Conservation (phyloP, 2,797 vertebrate species). For the Lutjanus campechanus region DNA sequence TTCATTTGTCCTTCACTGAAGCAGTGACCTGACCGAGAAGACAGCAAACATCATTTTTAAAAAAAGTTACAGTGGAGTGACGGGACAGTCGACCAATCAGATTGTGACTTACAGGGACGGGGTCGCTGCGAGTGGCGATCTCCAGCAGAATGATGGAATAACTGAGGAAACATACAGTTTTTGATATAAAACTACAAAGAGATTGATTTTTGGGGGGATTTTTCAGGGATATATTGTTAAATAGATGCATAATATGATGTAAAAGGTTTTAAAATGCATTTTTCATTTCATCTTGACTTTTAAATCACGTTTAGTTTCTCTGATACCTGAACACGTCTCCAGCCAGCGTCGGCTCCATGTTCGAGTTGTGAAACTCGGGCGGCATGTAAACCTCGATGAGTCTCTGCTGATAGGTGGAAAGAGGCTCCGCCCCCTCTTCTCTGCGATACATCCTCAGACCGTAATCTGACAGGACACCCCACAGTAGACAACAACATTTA, state of each 20-base stretch:
- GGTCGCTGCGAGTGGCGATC: conserved; percentile 88
- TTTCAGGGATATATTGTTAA: too few relatives aligned
- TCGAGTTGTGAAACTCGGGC: conserved; percentile 83
- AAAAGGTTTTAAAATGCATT: too few relatives aligned
- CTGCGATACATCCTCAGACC: conserved; percentile 86
- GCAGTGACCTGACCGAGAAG: too few relatives aligned
- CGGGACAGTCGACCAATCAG: neutral
- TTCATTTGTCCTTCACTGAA: neutral
- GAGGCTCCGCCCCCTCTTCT: conserved; percentile 79
- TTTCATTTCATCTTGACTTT: too few relatives aligned
- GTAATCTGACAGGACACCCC: conserved; percentile 82
- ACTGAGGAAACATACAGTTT: conserved; percentile 71
- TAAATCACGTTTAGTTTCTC: too few relatives aligned
- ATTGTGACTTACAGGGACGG: conserved; percentile 83
- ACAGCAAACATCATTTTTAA: neutral
- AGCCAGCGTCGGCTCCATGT: conserved; percentile 81
- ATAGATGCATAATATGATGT: too few relatives aligned
- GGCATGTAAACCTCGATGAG: conserved; percentile 85
- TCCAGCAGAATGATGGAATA: conserved; percentile 91
- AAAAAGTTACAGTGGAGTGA: too few relatives aligned
- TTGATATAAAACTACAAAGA: too few relatives aligned
- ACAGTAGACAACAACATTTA: neutral
- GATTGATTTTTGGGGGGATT: too few relatives aligned
- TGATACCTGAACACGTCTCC: conserved; percentile 89
- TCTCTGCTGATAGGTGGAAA: conserved; percentile 80